Conservation (phyloP, 2,113 vertebrate species). For the Pagrus major region DNA sequence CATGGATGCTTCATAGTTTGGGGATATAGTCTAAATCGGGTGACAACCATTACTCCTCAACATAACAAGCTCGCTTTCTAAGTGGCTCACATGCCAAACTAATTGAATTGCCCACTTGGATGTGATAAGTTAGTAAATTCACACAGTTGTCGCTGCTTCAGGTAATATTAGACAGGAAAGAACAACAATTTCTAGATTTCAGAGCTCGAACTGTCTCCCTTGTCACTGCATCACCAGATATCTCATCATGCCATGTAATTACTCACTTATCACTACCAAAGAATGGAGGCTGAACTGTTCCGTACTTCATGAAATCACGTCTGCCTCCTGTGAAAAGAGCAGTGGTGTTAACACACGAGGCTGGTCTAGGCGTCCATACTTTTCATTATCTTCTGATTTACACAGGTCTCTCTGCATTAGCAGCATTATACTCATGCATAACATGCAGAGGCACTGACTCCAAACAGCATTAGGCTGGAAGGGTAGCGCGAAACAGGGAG, state of each 20-base stretch:
- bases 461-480: background rate
- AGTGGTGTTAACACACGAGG: slow-evolving; percentile 21
- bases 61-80: background rate
- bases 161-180: background rate
- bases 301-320: slow-evolving; percentile 44
- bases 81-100: background rate
- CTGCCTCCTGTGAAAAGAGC: slow-evolving; percentile 32
- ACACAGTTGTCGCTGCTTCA: background rate
- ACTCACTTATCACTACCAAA: slow-evolving; percentile 22
- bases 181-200: background rate
- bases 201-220: background rate
- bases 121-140: background rate
- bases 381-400: slow-evolving; percentile 68
- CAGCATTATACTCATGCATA: background rate
- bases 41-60: background rate
- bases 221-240: slow-evolving; percentile 13
- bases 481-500: background rate
- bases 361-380: slow-evolving; percentile 18
- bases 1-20: background rate
- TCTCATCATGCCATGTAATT: background rate
- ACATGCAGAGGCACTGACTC: slow-evolving; percentile 36
- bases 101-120: background rate
- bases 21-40: background rate
- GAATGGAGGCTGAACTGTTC: slow-evolving; percentile 30
- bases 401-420: slow-evolving; percentile 55